A percentile compares a stretch with the other conserved stretches of the same genome.
Conservation (phyloP, 1,140 invertebrate genomes). For the Lysiphlebus fabarum region DNA sequence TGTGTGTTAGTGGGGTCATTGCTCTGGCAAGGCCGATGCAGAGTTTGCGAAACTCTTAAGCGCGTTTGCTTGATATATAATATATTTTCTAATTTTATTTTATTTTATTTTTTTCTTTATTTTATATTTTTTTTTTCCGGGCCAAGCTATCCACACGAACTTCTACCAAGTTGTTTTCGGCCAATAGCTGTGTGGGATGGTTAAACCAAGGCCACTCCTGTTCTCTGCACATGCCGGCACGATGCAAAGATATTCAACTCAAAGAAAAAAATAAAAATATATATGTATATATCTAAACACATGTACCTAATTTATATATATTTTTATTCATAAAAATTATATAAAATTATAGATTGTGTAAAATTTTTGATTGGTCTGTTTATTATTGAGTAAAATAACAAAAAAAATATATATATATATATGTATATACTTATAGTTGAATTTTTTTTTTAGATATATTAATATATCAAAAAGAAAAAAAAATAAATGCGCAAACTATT, state of each 20-base stretch:
- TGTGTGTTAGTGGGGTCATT: constrained; percentile 19
- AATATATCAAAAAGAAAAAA: too few relatives aligned
- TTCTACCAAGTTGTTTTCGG: constrained; percentile 39
- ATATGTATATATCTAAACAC: not conserved
- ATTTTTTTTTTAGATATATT: too few relatives aligned
- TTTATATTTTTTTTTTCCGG: not conserved
- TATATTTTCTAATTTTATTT: not conserved
- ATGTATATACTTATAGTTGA: too few relatives aligned
- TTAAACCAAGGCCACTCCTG: constrained; percentile 41
- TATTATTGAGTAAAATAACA: too few relatives aligned
- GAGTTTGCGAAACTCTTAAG: constrained; percentile 21
- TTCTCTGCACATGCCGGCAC: constrained; percentile 29
- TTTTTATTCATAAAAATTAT: too few relatives aligned
- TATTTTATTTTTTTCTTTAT: constrained; percentile 20
- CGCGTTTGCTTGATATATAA: constrained; percentile 17
- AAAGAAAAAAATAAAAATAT: constrained; percentile 16
- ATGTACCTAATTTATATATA: too few relatives aligned
- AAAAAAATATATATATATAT: too few relatives aligned
- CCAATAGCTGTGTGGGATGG: constrained; percentile 47
- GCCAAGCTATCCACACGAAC: constrained; percentile 24
- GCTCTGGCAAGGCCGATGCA: constrained; percentile 27
- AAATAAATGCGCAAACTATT: too few relatives aligned
- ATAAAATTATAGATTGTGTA: too few relatives aligned
- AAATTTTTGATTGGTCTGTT: too few relatives aligned
- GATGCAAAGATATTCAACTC: not conserved